Evolutionary conservation across 2,888 invertebrate genomes (phyloP), one percentile per base, ranked within the genome.

Genomic region (Plebejus argus): DNA sequence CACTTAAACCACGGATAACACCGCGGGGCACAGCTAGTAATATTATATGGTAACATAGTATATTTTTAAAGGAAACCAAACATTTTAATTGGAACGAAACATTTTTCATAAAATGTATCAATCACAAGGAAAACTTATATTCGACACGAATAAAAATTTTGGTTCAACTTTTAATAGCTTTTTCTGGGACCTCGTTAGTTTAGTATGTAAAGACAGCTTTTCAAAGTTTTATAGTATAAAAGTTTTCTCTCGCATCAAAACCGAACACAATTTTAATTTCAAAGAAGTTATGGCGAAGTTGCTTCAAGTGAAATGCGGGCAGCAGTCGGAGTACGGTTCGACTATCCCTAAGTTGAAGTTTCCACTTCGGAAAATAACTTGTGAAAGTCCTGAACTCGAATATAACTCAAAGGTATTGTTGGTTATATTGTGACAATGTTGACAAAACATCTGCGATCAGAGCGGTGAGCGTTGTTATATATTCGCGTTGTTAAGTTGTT

Each of bases 221-320:
- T 20, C 8, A 3, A 10, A 58, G 8, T 20, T 58, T 8, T n/a
- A 20, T 58, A 20, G 7, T 58, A 3, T 10, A 20, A 20, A 20
- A 20, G 10, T 58, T 58, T 20, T n/a, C n/a, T n/a, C 56, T 58
- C 58, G 61, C 61, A 23, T 28, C 61, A 66, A 23, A 23, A 15
- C 61, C 20, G 23, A 66, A 28, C 23, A 66, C 10, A 66, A 66
- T 66, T 66, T 66, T 23, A 28, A 66, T 66, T 66, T 66, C 23
- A 66, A 23, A 66, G 12, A 23, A 66, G 1, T 23, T 7, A 23
- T 66, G 23, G 10, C 61, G 8, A 66, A 66, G 61, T 66, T 66
- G 12, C 12, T 66, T 23, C 12, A 66, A 66, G 61, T 66, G 28
- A 28, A 23, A 66, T 28, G 61, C 23, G 61, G 61, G 61, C 15